Conservation (phyloP, 1,140 invertebrate genomes). For the Drosophila simulans region DNA sequence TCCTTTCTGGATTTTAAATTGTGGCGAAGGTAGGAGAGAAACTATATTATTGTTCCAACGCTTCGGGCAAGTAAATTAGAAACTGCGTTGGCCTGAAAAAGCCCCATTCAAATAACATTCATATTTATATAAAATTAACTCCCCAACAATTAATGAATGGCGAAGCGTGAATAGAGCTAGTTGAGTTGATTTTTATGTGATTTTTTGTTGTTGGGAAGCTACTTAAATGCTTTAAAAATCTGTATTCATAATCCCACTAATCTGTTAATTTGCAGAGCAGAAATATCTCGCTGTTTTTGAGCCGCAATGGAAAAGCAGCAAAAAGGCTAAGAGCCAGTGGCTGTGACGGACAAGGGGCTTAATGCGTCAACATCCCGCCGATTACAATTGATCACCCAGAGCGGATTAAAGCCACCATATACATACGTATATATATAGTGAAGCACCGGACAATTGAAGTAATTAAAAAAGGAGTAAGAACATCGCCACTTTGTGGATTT, state of each 20-base stretch:
- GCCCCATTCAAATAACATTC: no score
- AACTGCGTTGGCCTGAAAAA: no score
- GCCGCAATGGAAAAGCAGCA: background rate
- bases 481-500: background rate
- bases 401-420: slow-evolving; percentile 3
- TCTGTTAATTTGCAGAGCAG: no score
- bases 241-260: no score
- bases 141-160: no score
- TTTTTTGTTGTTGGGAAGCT: no score
- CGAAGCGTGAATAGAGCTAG: no score
- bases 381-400: slow-evolving; percentile 19
- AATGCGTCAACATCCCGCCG: slow-evolving; percentile 36
- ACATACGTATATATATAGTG: background rate
- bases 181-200: no score
- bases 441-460: background rate
- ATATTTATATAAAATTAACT: no score
- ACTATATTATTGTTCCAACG: background rate
- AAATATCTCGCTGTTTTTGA: background rate
- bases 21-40: background rate
- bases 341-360: slow-evolving; percentile 14
- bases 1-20: background rate
- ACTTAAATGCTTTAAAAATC: no score
- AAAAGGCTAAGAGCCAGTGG: background rate
- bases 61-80: slow-evolving; percentile 1
- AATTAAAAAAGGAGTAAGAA: slow-evolving; percentile 22